phyloP scores from a whole-genome alignment of 2,888 invertebrate species.

The Pedicia rivosa region DNA sequence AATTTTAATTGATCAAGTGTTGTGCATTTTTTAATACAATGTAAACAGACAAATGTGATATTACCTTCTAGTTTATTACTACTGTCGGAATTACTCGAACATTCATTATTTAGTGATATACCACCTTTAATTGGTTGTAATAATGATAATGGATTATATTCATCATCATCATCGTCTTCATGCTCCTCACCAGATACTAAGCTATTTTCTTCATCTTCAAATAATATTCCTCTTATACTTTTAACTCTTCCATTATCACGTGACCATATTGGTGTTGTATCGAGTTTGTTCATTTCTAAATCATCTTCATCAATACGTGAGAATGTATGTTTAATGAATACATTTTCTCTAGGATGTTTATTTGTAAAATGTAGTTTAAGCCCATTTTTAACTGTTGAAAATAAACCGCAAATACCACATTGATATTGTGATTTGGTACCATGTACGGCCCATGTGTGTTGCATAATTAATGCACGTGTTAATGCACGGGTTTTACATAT shows the following conservation, averaged over 20 bases:
- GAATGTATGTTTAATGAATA: slow-evolving; percentile 25
- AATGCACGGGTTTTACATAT: too few relatives aligned
- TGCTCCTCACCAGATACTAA: neutral
- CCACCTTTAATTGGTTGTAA: neutral
- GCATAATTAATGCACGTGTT: too few relatives aligned
- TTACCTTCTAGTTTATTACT: neutral
- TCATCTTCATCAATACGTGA: slow-evolving; percentile 2
- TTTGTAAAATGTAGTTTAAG: slow-evolving; percentile 43
- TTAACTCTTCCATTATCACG: slow-evolving; percentile 36
- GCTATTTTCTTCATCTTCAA: slow-evolving; percentile 32
- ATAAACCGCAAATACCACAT: slow-evolving; percentile 50
- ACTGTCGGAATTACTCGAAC: too few relatives aligned
- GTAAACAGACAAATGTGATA: neutral
- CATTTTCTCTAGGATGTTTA: slow-evolving; percentile 35
- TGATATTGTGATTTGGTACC: slow-evolving; percentile 50
- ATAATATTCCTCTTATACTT: slow-evolving; percentile 41
- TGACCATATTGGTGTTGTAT: slow-evolving; percentile 44
- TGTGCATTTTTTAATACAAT: neutral
- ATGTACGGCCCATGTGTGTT: slow-evolving; percentile 43
- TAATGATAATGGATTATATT: neutral
- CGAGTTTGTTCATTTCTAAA: slow-evolving; percentile 17
- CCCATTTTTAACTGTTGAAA: slow-evolving; percentile 34
- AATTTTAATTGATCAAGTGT: too few relatives aligned
- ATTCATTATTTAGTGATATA: too few relatives aligned
- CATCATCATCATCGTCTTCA: neutral